A percentile compares a stretch with the other conserved stretches of the same genome.
These are phyloP conservation scores for Bambusicola thoracicus DNA, from an alignment of 2,113 vertebrate species.

Conservation along the genomic window DNA sequence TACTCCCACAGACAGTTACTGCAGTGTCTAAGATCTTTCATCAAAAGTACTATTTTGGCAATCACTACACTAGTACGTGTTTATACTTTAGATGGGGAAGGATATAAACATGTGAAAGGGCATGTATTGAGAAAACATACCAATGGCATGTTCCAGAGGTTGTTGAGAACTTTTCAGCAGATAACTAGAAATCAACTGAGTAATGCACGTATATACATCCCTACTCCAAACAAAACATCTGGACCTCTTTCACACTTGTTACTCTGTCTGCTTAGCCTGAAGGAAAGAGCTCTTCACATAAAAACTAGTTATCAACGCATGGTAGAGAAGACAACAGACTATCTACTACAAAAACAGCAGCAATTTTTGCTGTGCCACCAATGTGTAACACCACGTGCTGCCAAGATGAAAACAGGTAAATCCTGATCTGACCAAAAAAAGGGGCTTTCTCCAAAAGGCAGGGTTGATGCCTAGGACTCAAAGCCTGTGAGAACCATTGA, in stretches of 20 bases:
- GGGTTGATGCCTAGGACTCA: neutral
- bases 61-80: neutral
- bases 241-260: neutral
- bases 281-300: neutral
- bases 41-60: neutral
- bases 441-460: neutral
- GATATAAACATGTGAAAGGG: neutral
- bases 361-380: neutral
- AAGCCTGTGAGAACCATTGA: neutral
- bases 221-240: neutral
- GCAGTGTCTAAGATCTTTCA: neutral
- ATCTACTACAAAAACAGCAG: neutral
- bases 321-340: neutral
- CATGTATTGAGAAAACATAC: neutral
- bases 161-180: neutral
- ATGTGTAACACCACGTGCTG: neutral
- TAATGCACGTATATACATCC: neutral
- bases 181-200: neutral
- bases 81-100: neutral
- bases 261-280: neutral
- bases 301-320: neutral
- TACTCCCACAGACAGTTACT: constrained; percentile 13
- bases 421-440: neutral
- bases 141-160: neutral
- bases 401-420: neutral